Conservation (phyloP, 2,888 invertebrate species). For the Phortica magna region DNA sequence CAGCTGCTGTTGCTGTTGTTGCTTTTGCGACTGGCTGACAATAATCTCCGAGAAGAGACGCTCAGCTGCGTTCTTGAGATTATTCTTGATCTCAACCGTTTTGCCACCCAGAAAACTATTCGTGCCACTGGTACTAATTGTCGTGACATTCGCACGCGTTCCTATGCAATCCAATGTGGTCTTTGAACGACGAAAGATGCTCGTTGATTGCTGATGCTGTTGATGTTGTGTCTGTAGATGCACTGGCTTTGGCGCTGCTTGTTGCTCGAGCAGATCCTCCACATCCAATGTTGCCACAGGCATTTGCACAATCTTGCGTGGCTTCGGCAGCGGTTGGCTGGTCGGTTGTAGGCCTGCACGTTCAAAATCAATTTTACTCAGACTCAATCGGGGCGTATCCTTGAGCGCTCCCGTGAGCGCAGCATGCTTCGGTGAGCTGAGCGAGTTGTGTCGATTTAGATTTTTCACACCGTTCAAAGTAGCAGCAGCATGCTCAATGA, state of each 20-base stretch:
- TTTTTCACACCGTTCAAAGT: slow-evolving; percentile 49
- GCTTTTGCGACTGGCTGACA: slow-evolving; percentile 74
- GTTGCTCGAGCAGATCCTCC: slow-evolving; percentile 56
- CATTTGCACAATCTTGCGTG: slow-evolving; percentile 71
- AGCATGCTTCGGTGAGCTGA: slow-evolving; percentile 51
- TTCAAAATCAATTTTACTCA: slow-evolving; percentile 72
- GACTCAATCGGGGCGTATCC: slow-evolving; percentile 68
- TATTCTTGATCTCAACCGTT: slow-evolving; percentile 76
- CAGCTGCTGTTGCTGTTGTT: slow-evolving; percentile 42
- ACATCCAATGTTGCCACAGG: slow-evolving; percentile 73
- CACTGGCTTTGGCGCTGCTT: slow-evolving; percentile 30
- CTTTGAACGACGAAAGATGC: slow-evolving; percentile 74
- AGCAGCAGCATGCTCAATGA: slow-evolving; percentile 50
- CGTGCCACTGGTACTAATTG: slow-evolving; percentile 39
- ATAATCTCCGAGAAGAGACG: slow-evolving; percentile 77
- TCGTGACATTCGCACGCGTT: slow-evolving; percentile 52
- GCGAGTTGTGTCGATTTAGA: slow-evolving; percentile 67
- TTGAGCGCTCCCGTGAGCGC: slow-evolving; percentile 58
- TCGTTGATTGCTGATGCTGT: slow-evolving; percentile 47
- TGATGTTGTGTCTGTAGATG: slow-evolving; percentile 1
- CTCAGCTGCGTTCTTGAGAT: slow-evolving; percentile 77
- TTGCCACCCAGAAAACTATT: slow-evolving; percentile 66
- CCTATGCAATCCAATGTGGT: slow-evolving; percentile 73
- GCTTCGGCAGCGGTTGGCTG: slow-evolving; percentile 69
- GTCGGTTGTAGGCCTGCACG: slow-evolving; percentile 66